Evolutionary conservation across 2,888 invertebrate species (phyloP).

Genomic region (Drosophila anomalata): DNA sequence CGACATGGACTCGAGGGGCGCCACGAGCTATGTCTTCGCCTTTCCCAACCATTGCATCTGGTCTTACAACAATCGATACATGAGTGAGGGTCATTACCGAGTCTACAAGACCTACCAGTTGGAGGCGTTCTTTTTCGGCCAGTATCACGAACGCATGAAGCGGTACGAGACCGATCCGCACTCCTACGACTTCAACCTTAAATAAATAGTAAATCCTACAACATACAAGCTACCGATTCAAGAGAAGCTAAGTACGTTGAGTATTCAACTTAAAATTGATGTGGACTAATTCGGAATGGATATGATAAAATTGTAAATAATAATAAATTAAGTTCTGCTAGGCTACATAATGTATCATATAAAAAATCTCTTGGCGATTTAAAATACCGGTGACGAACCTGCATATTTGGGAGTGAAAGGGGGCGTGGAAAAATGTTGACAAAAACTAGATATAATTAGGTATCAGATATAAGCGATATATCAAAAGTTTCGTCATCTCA

Average conservation of each 20-base stretch:
- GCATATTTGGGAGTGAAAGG: no score
- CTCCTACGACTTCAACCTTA: background rate
- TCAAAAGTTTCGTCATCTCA: no score
- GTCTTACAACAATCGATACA: constrained; percentile 7
- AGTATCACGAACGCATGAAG: constrained; percentile 34
- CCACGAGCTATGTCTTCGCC: background rate
- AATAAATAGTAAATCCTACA: background rate
- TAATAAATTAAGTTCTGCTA: no score
- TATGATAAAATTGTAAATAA: background rate
- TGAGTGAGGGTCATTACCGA: constrained; percentile 13
- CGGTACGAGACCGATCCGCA: constrained; percentile 24
- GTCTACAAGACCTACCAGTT: constrained; percentile 25
- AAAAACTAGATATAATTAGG: no score
- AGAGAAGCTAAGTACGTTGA: no score
- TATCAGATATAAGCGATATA: no score
- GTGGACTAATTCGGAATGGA: background rate
- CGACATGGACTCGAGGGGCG: background rate
- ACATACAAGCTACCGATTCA: no score
- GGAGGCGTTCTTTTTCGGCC: constrained; percentile 35
- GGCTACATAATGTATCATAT: no score
- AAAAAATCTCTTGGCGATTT: no score
- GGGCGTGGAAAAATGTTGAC: no score
- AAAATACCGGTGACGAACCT: no score
- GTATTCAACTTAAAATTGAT: background rate
- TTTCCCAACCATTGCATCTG: constrained; percentile 24